These are phyloP conservation scores for Diadegma fenestrale DNA, from an alignment of 2,888 invertebrate genomes.

Conservation along the genomic window DNA sequence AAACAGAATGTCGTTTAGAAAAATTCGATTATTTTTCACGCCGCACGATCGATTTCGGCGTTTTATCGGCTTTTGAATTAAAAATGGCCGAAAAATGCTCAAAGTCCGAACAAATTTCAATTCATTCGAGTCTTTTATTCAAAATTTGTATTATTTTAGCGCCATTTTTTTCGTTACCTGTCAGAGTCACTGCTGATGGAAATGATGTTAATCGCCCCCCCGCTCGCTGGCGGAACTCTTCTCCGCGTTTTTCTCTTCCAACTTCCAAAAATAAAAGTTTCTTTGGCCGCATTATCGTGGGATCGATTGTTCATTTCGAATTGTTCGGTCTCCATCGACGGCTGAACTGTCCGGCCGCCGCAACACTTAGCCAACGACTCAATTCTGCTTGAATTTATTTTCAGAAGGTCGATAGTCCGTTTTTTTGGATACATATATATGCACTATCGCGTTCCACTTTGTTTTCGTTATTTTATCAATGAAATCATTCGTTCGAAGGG, in stretches of 20 bases:
- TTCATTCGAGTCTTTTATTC: too few species aligned
- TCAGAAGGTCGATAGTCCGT: conserved; percentile 60
- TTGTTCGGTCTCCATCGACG: conserved; percentile 59
- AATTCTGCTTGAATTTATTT: conserved; percentile 67
- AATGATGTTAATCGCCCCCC: conserved; percentile 26
- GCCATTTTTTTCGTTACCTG: conserved; percentile 43
- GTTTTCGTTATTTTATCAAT: not conserved
- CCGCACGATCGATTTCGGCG: too few species aligned
- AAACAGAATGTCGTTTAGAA: too few species aligned
- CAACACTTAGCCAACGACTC: conserved; percentile 63
- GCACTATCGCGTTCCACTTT: conserved; percentile 20
- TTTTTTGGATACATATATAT: conserved; percentile 48
- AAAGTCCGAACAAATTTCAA: not conserved
- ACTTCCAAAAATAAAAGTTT: conserved; percentile 66
- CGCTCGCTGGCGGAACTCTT: conserved; percentile 14
- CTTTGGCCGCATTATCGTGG: conserved; percentile 34
- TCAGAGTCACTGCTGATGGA: conserved; percentile 38
- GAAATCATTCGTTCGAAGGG: not conserved
- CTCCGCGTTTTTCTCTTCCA: conserved; percentile 63
- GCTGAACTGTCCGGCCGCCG: conserved; percentile 52
- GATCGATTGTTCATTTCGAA: conserved; percentile 53
- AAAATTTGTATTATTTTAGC: too few species aligned
- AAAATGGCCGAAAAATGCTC: not conserved
- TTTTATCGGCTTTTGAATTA: not conserved
- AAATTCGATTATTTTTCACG: too few species aligned